phyloP scores from a whole-genome alignment of 2,888 invertebrate genomes.

The Desoria tigrina region DNA sequence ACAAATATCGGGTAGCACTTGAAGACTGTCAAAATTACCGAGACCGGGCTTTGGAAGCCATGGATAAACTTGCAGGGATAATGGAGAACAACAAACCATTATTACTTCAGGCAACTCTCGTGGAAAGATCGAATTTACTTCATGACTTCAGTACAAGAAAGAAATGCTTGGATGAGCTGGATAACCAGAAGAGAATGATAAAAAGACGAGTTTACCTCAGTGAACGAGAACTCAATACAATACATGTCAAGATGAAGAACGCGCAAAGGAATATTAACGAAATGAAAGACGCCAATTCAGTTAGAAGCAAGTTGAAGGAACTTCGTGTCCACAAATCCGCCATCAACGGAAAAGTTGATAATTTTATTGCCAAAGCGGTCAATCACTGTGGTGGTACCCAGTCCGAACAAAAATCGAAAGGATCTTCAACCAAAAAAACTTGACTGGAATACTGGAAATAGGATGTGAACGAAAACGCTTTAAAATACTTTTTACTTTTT shows the following conservation, averaged over 20 bases:
- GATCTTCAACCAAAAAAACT: too few species aligned
- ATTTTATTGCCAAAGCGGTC: neutral
- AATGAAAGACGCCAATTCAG: neutral
- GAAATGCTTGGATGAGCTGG: neutral
- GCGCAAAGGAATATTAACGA: neutral
- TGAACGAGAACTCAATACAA: neutral
- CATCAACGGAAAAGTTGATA: neutral
- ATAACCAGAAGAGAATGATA: neutral
- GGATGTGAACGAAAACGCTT: too few species aligned
- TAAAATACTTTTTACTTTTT: too few species aligned
- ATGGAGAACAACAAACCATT: neutral
- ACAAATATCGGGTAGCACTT: too few species aligned
- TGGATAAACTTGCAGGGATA: neutral
- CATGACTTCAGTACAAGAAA: slow-evolving; percentile 2
- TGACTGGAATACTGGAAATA: too few species aligned
- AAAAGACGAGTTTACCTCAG: neutral
- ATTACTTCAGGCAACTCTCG: neutral
- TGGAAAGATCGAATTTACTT: neutral
- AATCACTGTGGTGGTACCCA: neutral
- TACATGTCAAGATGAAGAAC: slow-evolving; percentile 2
- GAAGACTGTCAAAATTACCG: too few species aligned
- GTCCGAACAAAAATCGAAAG: too few species aligned
- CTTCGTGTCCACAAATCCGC: neutral
- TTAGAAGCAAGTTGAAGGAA: neutral
- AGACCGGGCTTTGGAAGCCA: neutral